phyloP scores from a whole-genome alignment of 1,140 invertebrate genomes.

The Homarus americanus region DNA sequence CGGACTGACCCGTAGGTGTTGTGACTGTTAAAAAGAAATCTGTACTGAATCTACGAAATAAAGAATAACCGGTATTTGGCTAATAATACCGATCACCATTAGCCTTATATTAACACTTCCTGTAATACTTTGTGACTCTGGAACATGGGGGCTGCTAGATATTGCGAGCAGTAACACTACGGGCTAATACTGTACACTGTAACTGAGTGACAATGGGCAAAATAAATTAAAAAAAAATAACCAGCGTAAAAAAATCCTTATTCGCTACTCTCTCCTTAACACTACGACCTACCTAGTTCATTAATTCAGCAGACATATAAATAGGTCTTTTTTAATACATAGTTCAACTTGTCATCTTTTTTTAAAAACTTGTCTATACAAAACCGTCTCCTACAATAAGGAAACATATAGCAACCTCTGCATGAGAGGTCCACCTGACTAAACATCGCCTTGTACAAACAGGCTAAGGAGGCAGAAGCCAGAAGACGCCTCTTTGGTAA shows the following conservation, averaged over 20 bases:
- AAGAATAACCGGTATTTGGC: slow-evolving; percentile 28
- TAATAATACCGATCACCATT: background rate
- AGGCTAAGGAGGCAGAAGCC: slow-evolving; percentile 50
- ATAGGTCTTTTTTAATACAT: slow-evolving; percentile 65
- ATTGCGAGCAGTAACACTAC: slow-evolving; percentile 27
- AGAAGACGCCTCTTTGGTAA: slow-evolving; percentile 53
- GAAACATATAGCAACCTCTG: slow-evolving; percentile 40
- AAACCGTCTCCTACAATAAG: slow-evolving; percentile 43
- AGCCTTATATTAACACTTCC: background rate
- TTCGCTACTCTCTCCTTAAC: slow-evolving; percentile 55
- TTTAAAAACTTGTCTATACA: slow-evolving; percentile 58
- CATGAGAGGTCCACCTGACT: slow-evolving; percentile 58
- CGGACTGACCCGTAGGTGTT: slow-evolving; percentile 38
- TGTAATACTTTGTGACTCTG: slow-evolving; percentile 39
- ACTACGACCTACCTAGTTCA: slow-evolving; percentile 52
- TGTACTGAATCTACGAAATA: background rate
- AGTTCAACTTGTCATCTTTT: slow-evolving; percentile 27
- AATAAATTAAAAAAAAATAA: slow-evolving; percentile 57
- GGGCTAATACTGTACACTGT: slow-evolving; percentile 62
- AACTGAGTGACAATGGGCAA: slow-evolving; percentile 46
- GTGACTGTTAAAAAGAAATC: slow-evolving; percentile 13
- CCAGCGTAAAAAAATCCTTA: slow-evolving; percentile 44
- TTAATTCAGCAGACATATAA: slow-evolving; percentile 51
- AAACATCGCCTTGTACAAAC: slow-evolving; percentile 51
- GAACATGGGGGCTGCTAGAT: slow-evolving; percentile 38